Conservation (phyloP, 2,888 invertebrate genomes). For the Lasioglossum pauxillum region DNA sequence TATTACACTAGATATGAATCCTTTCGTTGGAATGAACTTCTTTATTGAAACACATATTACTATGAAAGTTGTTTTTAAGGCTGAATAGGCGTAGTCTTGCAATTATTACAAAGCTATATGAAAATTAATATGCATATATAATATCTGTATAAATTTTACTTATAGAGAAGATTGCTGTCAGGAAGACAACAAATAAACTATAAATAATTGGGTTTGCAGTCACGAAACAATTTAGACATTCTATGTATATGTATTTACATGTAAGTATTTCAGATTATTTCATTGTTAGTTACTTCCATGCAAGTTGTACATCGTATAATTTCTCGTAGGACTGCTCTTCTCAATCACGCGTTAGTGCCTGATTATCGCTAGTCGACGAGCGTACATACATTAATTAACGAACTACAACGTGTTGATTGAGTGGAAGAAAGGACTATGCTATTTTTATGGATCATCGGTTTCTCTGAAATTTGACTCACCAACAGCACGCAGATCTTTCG, state of each 20-base stretch:
- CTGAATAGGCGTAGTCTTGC: too few relatives aligned
- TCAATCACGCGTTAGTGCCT: background rate
- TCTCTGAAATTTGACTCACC: constrained; percentile 39
- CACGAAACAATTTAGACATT: too few relatives aligned
- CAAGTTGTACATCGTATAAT: background rate
- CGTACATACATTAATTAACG: constrained; percentile 11
- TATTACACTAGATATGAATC: background rate
- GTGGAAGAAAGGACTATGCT: background rate
- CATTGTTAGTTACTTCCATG: too few relatives aligned
- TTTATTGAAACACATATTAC: too few relatives aligned
- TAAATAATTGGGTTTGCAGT: too few relatives aligned
- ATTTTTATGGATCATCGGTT: constrained; percentile 32
- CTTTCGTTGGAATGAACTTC: too few relatives aligned
- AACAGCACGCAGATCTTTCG: constrained; percentile 39
- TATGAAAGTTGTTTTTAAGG: too few relatives aligned
- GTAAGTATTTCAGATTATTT: too few relatives aligned
- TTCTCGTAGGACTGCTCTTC: background rate
- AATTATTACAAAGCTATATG: too few relatives aligned
- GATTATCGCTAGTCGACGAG: background rate
- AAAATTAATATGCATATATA: background rate
- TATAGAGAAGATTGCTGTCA: too few relatives aligned
- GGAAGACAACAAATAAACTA: background rate
- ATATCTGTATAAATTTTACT: background rate
- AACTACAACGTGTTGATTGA: constrained; percentile 10
- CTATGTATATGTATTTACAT: too few relatives aligned